A percentile compares a stretch with the other conserved stretches of the same genome.
phyloP scores from a whole-genome alignment of 2,113 vertebrate genomes.

The Sceloporus tristichus region DNA sequence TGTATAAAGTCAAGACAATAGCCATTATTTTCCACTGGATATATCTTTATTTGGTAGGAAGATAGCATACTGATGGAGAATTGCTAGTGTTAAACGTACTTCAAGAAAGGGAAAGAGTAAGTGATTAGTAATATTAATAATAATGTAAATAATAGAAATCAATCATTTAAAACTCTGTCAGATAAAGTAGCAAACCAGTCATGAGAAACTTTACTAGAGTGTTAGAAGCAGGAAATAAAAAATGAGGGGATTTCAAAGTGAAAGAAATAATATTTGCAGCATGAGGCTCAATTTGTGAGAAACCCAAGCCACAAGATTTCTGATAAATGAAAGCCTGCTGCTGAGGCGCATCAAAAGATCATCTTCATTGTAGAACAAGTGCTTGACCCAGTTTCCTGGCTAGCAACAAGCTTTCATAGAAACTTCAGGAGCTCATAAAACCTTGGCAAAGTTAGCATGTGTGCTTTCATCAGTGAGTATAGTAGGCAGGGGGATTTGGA shows the following conservation, averaged over 20 bases:
- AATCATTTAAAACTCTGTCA: constrained; percentile 39
- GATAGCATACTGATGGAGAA: no score
- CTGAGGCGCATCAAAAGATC: constrained; percentile 74
- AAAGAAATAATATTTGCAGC: constrained; percentile 57
- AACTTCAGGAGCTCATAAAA: constrained; percentile 73
- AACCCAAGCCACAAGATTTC: constrained; percentile 58
- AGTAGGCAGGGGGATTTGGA: constrained; percentile 37
- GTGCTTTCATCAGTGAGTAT: constrained; percentile 62
- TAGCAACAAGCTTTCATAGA: constrained; percentile 68
- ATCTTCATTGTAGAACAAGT: constrained; percentile 76
- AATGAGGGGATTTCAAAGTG: constrained; percentile 43
- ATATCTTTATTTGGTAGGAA: constrained; percentile 2
- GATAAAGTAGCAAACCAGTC: constrained; percentile 44
- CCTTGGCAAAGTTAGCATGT: constrained; percentile 54
- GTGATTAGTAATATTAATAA: not conserved
- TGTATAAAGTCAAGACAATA: not conserved
- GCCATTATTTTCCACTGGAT: not conserved
- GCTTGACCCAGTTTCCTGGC: constrained; percentile 76
- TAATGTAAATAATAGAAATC: constrained; percentile 36
- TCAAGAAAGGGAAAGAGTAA: constrained; percentile 38
- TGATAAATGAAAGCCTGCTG: constrained; percentile 63
- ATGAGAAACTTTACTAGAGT: constrained; percentile 58
- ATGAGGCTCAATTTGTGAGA: constrained; percentile 64
- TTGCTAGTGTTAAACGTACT: not conserved
- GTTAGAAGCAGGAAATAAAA: constrained; percentile 42